Evolutionary conservation across 2,113 vertebrate species (phyloP).

Genomic region (Brienomyrus longianalis): DNA sequence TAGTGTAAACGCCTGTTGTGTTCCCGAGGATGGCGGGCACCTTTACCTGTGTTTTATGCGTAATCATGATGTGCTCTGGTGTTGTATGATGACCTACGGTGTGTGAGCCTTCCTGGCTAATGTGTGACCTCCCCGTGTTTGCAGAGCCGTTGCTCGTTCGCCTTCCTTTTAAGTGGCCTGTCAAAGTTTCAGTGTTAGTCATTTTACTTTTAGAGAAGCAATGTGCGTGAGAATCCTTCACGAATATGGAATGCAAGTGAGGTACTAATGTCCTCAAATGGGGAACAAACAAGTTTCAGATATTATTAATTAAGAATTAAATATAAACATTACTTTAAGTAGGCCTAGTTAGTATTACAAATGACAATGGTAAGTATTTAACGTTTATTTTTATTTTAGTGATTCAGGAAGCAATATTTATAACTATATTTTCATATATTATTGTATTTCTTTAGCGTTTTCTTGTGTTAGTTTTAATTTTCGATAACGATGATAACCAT

Average conservation of each 20-base stretch:
- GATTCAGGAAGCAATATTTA: background rate
- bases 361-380: background rate
- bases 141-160: too few species aligned
- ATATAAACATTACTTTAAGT: background rate
- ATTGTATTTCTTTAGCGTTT: background rate
- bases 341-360: background rate
- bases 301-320: background rate
- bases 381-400: background rate
- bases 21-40: too few species aligned
- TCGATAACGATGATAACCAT: background rate
- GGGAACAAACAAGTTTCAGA: background rate
- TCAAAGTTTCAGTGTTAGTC: background rate
- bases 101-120: too few species aligned
- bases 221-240: background rate
- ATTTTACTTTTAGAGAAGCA: background rate
- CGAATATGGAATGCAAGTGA: background rate
- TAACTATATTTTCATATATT: background rate
- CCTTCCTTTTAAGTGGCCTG: too few species aligned
- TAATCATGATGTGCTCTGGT: too few species aligned
- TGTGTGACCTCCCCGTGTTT: too few species aligned
- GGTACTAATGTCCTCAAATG: background rate
- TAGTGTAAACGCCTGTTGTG: too few species aligned
- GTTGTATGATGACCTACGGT: too few species aligned
- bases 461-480: background rate
- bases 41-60: too few species aligned